Conservation (phyloP, 2,888 invertebrate genomes). For the Cosmopolites sordidus region DNA sequence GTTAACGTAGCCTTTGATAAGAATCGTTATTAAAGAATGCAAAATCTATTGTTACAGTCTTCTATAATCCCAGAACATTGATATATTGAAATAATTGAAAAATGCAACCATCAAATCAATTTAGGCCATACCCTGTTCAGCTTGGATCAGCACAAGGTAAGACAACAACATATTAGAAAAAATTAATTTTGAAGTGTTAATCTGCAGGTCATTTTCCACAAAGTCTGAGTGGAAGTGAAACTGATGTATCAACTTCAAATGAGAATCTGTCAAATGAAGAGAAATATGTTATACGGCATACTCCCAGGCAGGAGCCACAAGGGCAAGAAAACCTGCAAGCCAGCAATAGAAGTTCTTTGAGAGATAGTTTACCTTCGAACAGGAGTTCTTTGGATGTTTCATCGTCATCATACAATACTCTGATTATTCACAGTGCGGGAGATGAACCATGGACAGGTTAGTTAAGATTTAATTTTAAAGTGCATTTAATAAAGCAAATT, state of each 20-base stretch:
- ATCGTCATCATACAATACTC: conserved; percentile 76
- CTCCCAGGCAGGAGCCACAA: conserved; percentile 84
- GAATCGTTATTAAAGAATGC: no score
- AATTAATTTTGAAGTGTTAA: conserved; percentile 5
- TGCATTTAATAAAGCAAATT: not conserved
- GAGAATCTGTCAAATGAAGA: conserved; percentile 85
- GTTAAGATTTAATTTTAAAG: not conserved
- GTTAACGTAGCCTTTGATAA: no score
- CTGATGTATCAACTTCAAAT: conserved; percentile 84
- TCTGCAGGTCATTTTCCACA: conserved; percentile 57
- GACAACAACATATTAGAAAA: not conserved
- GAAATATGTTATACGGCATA: conserved; percentile 75
- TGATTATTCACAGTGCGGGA: conserved; percentile 74
- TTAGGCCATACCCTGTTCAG: conserved; percentile 20
- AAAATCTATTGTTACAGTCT: no score
- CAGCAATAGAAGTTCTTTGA: conserved; percentile 56
- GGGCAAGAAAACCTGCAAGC: conserved; percentile 74
- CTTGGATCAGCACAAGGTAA: conserved; percentile 25
- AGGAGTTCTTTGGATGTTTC: conserved; percentile 70
- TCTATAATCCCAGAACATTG: no score
- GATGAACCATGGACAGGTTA: conserved; percentile 66
- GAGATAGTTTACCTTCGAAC: conserved; percentile 58
- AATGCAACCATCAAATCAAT: conserved; percentile 27
- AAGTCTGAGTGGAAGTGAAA: conserved; percentile 80
- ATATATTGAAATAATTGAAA: not conserved